Percentiles rank a stretch among this genome's conserved stretches.
phyloP scores from a whole-genome alignment of 1,140 invertebrate genomes.

The Homarus americanus region DNA sequence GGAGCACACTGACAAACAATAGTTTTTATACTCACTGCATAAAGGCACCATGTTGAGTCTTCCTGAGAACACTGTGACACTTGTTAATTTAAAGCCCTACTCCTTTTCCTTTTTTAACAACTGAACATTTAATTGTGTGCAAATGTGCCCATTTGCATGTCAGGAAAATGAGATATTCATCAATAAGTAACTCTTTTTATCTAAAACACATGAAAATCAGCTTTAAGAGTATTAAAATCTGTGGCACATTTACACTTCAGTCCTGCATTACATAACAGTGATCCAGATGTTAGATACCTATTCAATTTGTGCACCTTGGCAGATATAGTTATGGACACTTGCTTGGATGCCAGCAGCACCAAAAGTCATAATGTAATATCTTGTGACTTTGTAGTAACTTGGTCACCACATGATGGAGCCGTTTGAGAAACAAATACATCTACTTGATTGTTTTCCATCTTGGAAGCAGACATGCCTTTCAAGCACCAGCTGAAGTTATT shows the following conservation, averaged over 20 bases:
- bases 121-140: not conserved
- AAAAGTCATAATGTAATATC: not conserved
- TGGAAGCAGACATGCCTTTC: constrained; percentile 10
- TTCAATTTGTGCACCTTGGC: constrained; percentile 24
- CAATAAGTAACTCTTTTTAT: not conserved
- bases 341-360: constrained; percentile 17
- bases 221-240: constrained; percentile 31
- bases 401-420: constrained; percentile 16
- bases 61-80: constrained; percentile 47
- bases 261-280: constrained; percentile 31
- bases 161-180: not conserved
- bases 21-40: constrained; percentile 47
- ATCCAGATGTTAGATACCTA: constrained; percentile 20
- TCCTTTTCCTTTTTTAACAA: not conserved
- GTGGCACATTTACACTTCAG: constrained; percentile 33
- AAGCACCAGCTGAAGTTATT: constrained; percentile 3
- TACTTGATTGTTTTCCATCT: constrained; percentile 23
- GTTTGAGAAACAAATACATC: constrained; percentile 9
- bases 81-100: not conserved
- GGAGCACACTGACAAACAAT: not conserved
- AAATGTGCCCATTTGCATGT: not conserved
- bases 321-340: constrained; percentile 19
- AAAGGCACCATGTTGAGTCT: constrained; percentile 54
- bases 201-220: not conserved
- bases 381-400: not conserved